phyloP scores from a whole-genome alignment of 2,113 vertebrate species.

The Cervus canadensis region DNA sequence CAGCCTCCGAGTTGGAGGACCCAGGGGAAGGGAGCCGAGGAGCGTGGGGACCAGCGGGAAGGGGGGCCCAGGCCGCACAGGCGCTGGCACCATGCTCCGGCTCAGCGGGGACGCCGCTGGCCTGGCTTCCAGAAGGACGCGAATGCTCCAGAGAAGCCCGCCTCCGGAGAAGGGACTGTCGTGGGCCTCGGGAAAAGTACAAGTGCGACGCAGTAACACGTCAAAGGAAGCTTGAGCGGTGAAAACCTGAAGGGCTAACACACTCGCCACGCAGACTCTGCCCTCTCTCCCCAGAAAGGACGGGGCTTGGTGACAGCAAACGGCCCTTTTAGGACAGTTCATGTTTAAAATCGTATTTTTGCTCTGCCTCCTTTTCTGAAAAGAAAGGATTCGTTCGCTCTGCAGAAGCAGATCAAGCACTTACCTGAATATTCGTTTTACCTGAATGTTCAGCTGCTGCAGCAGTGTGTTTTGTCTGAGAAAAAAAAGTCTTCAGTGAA shows the following conservation, averaged over 20 bases:
- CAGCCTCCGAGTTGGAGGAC: neutral
- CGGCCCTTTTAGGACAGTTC: accelerated
- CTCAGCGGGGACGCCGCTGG: neutral
- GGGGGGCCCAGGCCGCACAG: accelerated
- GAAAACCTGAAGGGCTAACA: too few species aligned
- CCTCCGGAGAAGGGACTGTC: neutral
- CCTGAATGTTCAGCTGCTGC: neutral
- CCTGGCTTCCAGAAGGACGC: neutral
- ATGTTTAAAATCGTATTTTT: neutral
- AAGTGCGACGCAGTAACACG: neutral
- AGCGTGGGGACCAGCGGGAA: neutral
- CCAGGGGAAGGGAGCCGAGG: neutral
- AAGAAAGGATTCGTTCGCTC: neutral
- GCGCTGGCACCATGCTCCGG: neutral
- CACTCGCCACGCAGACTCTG: neutral
- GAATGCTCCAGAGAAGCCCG: neutral
- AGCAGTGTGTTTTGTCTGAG: neutral
- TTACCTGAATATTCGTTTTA: neutral
- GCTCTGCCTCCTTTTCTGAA: neutral
- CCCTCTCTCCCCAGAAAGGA: neutral
- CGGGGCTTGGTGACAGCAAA: accelerated
- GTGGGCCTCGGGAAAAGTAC: too few species aligned
- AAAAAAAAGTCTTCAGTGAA: neutral
- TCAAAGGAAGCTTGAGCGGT: neutral
- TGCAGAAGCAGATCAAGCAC: neutral